Conservation (phyloP, 2,888 invertebrate genomes). For the Megalurothrips usitatus region DNA sequence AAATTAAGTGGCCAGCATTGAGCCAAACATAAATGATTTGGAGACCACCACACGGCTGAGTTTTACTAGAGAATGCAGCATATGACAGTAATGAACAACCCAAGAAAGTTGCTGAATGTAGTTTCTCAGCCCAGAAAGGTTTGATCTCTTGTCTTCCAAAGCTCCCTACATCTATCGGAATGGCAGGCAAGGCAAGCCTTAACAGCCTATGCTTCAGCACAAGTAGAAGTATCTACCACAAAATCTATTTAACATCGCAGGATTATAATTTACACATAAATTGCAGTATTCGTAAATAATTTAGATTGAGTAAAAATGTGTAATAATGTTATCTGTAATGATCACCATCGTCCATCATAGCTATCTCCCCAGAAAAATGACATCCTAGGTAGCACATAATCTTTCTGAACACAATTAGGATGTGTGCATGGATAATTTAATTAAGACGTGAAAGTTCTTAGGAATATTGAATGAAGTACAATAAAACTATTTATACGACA, state of each 20-base stretch:
- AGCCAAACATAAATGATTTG: neutral
- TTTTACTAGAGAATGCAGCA: neutral
- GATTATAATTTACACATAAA: neutral
- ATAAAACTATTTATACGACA: neutral
- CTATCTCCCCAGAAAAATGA: too few species aligned
- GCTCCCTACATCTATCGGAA: neutral
- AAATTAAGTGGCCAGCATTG: neutral
- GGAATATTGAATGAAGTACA: neutral
- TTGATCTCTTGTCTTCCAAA: neutral
- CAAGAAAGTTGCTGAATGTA: neutral
- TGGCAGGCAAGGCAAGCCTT: neutral
- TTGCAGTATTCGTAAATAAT: neutral
- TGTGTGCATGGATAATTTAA: neutral
- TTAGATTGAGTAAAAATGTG: neutral
- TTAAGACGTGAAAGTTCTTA: neutral
- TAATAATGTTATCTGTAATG: neutral
- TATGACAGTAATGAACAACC: neutral
- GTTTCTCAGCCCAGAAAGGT: neutral
- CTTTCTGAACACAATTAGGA: too few species aligned
- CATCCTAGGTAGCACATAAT: too few species aligned
- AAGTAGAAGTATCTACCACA: neutral
- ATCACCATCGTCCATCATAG: too few species aligned
- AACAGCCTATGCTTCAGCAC: constrained; percentile 4
- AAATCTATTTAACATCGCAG: neutral
- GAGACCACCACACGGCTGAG: neutral